Evolutionary conservation across 2,797 vertebrate genomes (phyloP).

Genomic region (Acestrorhynchus altus): DNA sequence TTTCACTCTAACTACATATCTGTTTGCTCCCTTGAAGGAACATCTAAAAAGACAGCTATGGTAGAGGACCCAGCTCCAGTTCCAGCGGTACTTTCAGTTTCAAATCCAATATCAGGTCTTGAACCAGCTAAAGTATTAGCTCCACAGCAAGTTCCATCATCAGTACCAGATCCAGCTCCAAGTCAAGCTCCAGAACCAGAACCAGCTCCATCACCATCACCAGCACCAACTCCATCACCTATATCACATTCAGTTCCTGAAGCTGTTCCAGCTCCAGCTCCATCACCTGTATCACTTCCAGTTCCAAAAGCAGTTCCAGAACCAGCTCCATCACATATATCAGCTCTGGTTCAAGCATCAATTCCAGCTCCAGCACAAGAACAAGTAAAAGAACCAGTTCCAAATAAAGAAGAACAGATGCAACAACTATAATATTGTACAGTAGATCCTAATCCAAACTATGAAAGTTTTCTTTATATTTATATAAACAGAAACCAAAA

Average conservation of each 20-base stretch:
- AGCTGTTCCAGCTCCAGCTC: not conserved
- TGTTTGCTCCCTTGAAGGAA: slow-evolving; percentile 62
- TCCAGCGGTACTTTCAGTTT: not conserved
- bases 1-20: slow-evolving; percentile 15
- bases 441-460: not conserved
- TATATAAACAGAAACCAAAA: no score
- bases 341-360: not conserved
- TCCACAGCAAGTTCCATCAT: not conserved
- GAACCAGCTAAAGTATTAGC: not conserved
- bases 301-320: slow-evolving; percentile 2
- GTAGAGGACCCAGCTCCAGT: slow-evolving; percentile 66
- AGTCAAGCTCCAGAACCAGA: not conserved
- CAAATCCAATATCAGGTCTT: not conserved
- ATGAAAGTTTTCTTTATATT: no score
- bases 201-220: not conserved
- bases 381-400: slow-evolving; percentile 34
- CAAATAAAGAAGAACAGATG: not conserved
- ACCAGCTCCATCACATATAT: not conserved
- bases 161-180: not conserved
- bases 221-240: not conserved
- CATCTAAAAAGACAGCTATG: slow-evolving; percentile 71
- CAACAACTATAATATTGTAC: not conserved
- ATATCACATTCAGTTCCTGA: no score
- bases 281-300: slow-evolving; percentile 17
- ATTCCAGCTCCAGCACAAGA: not conserved